Evolutionary conservation across 2,113 vertebrate genomes (phyloP), one percentile per base, ranked within the genome.

Genomic region (Paratilapia polleni): DNA sequence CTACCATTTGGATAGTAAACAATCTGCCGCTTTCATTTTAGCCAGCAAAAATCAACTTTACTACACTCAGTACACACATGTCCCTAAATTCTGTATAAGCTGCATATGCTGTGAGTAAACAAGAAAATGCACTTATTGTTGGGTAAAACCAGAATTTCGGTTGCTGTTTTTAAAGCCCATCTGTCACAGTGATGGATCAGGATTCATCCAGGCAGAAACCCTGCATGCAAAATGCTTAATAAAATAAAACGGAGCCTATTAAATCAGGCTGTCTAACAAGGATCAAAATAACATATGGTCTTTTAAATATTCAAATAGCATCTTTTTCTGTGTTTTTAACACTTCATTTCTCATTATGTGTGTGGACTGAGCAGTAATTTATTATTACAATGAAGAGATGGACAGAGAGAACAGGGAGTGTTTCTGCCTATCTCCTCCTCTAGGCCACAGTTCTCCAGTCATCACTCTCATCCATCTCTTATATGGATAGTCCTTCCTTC

Each of bases 321-420:
- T 73, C 54, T 73, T 20, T 73, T 34, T 20, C 4, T n/a, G 19
- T 54, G 19, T 73, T 73, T 73, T 54, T 54, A 54, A 73, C 47
- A 34, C 47, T n/a, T 73, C 1, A 0, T 73, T 73, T 73, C 47
- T 54, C 19, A 20, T 22, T 60, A 77, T 79, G 11, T 76, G 38
- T 70, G 41, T 4, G 43, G 43, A 38, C 31, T 70, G 64, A 83
- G 9, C 59, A 78, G 36, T 26, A 13, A 41, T 87, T 60, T 1
- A 28, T 82, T 60, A 41, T 68, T 22, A 26, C 31, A 70, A 58
- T 11, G 59, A 70, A 60, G 74, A 82, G 60, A 79, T 49, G 77
- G 38, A 56, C 86, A 90, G 74, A 92, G n/a, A n/a, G n/a, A n/a
- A n/a, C n/a, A n/a, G 83, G 83, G 82, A 74, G 83, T 64, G 64